Evolutionary conservation across 2,888 invertebrate genomes (phyloP).

Genomic region (Dryobotodes eremita): DNA sequence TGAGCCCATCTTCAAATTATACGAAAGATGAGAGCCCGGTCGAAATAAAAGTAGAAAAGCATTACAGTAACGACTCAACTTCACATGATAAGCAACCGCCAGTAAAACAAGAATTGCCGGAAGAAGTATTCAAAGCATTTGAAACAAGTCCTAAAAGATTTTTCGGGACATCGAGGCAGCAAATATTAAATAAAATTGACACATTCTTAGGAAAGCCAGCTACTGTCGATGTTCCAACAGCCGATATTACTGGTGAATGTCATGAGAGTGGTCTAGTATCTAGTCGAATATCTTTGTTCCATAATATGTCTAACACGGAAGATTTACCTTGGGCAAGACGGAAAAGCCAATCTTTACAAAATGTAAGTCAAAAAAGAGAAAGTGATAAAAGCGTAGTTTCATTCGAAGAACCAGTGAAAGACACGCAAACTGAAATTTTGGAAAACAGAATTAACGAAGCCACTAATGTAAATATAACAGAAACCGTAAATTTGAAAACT

Average conservation of each 20-base stretch:
- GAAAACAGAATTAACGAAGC: slow-evolving; percentile 43
- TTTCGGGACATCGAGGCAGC: slow-evolving; percentile 87
- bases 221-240: slow-evolving; percentile 71
- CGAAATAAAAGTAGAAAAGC: slow-evolving; percentile 29
- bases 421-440: slow-evolving; percentile 26
- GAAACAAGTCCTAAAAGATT: slow-evolving; percentile 89
- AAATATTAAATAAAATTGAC: slow-evolving; percentile 87
- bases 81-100: slow-evolving; percentile 43
- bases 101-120: slow-evolving; percentile 85
- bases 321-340: slow-evolving; percentile 75
- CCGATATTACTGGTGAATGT: slow-evolving; percentile 72
- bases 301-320: slow-evolving; percentile 85
- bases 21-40: slow-evolving; percentile 13
- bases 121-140: slow-evolving; percentile 88
- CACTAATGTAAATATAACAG: slow-evolving; percentile 46
- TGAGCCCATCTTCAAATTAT: slow-evolving; percentile 2
- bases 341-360: slow-evolving; percentile 82
- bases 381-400: slow-evolving; percentile 63
- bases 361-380: slow-evolving; percentile 77
- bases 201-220: slow-evolving; percentile 84
- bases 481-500: slow-evolving; percentile 69
- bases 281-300: slow-evolving; percentile 87
- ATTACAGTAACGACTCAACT: neutral
- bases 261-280: slow-evolving; percentile 87
- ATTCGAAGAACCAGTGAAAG: slow-evolving; percentile 49